Conservation (phyloP, 2,888 invertebrate genomes). For the Drosophila neonasuta region DNA sequence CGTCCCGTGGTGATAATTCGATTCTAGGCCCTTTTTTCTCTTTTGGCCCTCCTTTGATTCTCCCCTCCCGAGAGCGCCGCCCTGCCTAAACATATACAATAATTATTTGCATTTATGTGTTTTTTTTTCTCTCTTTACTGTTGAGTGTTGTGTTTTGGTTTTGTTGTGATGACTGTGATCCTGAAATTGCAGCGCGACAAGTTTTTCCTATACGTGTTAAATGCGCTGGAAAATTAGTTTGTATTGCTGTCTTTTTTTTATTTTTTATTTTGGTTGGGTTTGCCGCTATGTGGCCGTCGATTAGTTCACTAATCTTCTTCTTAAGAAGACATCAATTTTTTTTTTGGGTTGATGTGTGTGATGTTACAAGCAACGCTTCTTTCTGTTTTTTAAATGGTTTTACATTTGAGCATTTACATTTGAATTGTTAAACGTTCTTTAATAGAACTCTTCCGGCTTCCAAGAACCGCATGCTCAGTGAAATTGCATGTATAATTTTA, state of each 20-base stretch:
- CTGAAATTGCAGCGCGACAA: constrained; percentile 25
- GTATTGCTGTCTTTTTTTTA: constrained; percentile 53
- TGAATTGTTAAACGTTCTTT: constrained; percentile 61
- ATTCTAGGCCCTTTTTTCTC: constrained; percentile 50
- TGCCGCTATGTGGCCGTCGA: constrained; percentile 8
- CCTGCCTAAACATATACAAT: constrained; percentile 70
- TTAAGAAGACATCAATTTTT: background rate
- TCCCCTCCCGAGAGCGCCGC: constrained; percentile 14
- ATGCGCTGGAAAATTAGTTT: constrained; percentile 73
- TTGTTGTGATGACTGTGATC: constrained; percentile 54
- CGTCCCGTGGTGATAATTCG: constrained; percentile 71
- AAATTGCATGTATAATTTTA: constrained; percentile 61
- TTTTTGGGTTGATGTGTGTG: background rate
- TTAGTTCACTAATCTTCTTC: constrained; percentile 7
- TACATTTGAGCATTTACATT: constrained; percentile 42
- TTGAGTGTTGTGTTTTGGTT: constrained; percentile 49
- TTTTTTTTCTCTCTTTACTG: background rate
- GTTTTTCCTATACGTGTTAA: constrained; percentile 53
- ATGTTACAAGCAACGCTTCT: background rate
- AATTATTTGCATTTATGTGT: constrained; percentile 68
- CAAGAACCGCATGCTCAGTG: constrained; percentile 59
- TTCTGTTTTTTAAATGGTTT: constrained; percentile 27
- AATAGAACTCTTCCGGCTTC: constrained; percentile 70
- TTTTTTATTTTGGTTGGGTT: constrained; percentile 2
- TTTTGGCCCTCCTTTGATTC: background rate